Evolutionary conservation across 2,888 invertebrate species (phyloP).

Genomic region (Drosophila colorata): DNA sequence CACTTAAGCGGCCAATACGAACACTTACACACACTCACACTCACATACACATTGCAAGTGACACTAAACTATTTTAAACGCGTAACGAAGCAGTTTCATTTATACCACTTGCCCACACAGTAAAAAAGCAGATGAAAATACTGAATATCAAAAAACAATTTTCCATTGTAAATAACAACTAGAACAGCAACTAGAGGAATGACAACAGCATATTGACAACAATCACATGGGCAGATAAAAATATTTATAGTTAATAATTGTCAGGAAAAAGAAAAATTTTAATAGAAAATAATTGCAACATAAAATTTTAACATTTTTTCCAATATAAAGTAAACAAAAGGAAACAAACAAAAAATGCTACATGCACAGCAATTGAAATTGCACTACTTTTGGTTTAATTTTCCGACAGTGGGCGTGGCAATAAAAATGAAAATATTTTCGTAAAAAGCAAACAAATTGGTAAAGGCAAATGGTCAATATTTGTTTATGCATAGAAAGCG

Average conservation of each 20-base stretch:
- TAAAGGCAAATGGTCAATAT: slow-evolving; percentile 83
- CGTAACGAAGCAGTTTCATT: slow-evolving; percentile 40
- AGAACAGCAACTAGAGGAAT: slow-evolving; percentile 3
- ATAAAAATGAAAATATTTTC: slow-evolving; percentile 81
- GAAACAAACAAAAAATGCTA: slow-evolving; percentile 2
- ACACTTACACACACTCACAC: slow-evolving; percentile 3
- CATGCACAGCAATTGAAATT: slow-evolving; percentile 18
- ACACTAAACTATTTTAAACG: slow-evolving; percentile 29
- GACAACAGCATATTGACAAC: not conserved
- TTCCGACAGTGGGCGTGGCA: slow-evolving; percentile 33
- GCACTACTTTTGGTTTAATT: slow-evolving; percentile 48
- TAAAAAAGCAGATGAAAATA: slow-evolving; percentile 13
- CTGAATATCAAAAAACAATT: slow-evolving; percentile 48
- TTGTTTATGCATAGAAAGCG: slow-evolving; percentile 65
- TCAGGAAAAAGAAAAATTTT: slow-evolving; percentile 2
- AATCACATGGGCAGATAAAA: slow-evolving; percentile 16
- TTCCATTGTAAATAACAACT: slow-evolving; percentile 35
- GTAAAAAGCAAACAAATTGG: slow-evolving; percentile 82
- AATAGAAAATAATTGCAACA: not conserved
- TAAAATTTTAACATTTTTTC: not conserved
- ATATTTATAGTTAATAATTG: slow-evolving; percentile 34
- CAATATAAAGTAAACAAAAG: not conserved
- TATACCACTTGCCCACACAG: slow-evolving; percentile 21
- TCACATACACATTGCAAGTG: slow-evolving; percentile 3
- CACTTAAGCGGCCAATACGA: slow-evolving; percentile 48